Evolutionary conservation across 2,888 invertebrate genomes (phyloP), one percentile per base, ranked within the genome.

Genomic region (Epistrophe eligans): DNA sequence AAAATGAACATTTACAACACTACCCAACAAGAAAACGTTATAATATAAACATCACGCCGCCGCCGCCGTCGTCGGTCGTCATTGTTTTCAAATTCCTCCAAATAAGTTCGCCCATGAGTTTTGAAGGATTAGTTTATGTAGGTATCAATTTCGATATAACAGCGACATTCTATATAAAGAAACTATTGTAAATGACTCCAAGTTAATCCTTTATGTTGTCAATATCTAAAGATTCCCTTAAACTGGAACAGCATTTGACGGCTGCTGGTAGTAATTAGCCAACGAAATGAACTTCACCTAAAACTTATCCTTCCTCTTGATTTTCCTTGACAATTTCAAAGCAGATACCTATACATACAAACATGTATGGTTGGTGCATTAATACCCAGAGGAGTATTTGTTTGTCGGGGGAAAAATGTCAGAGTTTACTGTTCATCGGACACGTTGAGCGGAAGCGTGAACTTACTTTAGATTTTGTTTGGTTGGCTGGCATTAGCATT

Each of bases 381-480:
- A 19, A 32, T 70, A 28, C 15, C 38, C 50, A 32, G 24, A 11
- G 5, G 24, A 19, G 35, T 43, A 45, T 70, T 55, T 77, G 45
- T 62, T 76, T 67, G 67, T 35, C 60, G 67, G 40, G 40, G 40
- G 50, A 24, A 80, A 73, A 57, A 58, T 57, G 52, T 72, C 72
- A 64, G 15, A 67, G 72, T 66, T 84, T 60, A 60, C 77, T 70
- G 67, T 71, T 71, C 70, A 71, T 73, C 77, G 82, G 77, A 82
- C 82, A 74, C 58, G 64, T 79, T 85, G 50, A 76, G 50, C 74
- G 84, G 83, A 83, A 83, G 74, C 66, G 55, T 64, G 45, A 83
- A 83, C 73, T 79, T 62, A 60, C 77, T 77, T 73, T 35, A 81
- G 35, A 84, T 73, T 77, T 67, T 76, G 48, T 72, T 66, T 45